Percentiles rank a stretch among this genome's conserved stretches.
Evolutionary conservation across 2,888 invertebrate genomes (phyloP).

Genomic region (Pteria penguin): DNA sequence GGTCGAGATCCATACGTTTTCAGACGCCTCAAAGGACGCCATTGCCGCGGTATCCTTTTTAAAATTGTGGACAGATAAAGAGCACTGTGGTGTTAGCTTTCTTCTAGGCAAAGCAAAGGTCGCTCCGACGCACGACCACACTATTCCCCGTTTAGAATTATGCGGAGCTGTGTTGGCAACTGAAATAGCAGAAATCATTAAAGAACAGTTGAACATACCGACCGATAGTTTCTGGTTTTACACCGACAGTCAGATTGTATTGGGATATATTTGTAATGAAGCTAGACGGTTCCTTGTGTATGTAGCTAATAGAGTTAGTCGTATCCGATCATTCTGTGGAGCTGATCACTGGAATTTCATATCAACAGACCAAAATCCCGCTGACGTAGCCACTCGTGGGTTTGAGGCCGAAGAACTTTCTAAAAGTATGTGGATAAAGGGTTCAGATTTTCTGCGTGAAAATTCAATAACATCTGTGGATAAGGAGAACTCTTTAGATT

Average conservation of each 20-base stretch:
- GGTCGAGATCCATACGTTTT: conserved; percentile 37
- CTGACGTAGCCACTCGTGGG: conserved; percentile 48
- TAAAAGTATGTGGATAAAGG: conserved; percentile 41
- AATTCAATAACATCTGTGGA: no score
- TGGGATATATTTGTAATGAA: conserved; percentile 51
- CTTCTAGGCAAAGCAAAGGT: conserved; percentile 59
- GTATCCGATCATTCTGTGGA: conserved; percentile 31
- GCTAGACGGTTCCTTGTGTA: conserved; percentile 51
- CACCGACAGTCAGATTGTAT: conserved; percentile 50
- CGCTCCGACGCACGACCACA: conserved; percentile 50
- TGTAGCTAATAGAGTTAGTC: conserved; percentile 48
- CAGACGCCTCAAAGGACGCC: conserved; percentile 45
- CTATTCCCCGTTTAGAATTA: conserved; percentile 53
- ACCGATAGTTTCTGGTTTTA: conserved; percentile 38
- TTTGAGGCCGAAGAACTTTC: conserved; percentile 5
- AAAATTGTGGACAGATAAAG: conserved; percentile 16
- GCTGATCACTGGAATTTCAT: conserved; percentile 51
- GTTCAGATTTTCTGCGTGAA: conserved; percentile 28
- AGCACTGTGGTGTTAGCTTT: conserved; percentile 41
- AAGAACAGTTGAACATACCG: conserved; percentile 26
- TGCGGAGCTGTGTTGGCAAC: conserved; percentile 52
- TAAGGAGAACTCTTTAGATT: no score
- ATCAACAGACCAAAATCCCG: conserved; percentile 41
- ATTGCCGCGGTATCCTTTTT: conserved; percentile 55
- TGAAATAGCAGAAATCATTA: conserved; percentile 37